phyloP scores from a whole-genome alignment of 2,797 vertebrate genomes.

The Chloroceryle amazona region DNA sequence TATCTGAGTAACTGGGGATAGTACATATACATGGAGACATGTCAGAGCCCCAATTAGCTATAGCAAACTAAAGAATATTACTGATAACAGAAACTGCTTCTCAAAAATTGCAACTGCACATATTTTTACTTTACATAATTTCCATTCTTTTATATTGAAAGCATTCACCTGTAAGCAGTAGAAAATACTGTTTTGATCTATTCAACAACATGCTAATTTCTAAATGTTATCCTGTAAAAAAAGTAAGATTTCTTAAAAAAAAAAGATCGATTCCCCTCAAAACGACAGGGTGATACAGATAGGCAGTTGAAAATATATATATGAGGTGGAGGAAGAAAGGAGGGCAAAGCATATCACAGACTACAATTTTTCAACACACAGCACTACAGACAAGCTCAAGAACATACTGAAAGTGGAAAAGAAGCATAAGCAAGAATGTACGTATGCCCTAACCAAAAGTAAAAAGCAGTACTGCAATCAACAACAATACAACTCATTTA shows the following conservation, averaged over 20 bases:
- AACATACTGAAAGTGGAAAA: neutral
- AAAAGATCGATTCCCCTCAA: neutral
- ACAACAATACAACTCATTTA: neutral
- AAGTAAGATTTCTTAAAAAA: neutral
- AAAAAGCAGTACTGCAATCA: neutral
- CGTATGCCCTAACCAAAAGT: neutral
- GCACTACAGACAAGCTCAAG: neutral
- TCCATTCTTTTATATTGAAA: neutral
- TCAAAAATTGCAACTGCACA: neutral
- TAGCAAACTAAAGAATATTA: neutral
- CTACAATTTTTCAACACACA: neutral
- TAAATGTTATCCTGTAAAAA: neutral
- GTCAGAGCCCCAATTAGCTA: neutral
- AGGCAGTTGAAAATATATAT: fast-evolving
- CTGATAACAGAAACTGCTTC: neutral
- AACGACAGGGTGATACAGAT: neutral
- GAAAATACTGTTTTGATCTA: neutral
- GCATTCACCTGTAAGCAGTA: neutral
- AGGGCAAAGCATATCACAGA: neutral
- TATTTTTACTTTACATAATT: neutral
- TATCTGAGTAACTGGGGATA: slow-evolving; percentile 21
- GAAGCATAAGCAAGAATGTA: neutral
- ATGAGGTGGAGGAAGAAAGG: neutral
- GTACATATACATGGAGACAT: neutral
- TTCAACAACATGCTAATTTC: neutral